These are phyloP conservation scores for Drosophila fuyamai DNA, from an alignment of 1,140 invertebrate genomes.

Conservation along the genomic window DNA sequence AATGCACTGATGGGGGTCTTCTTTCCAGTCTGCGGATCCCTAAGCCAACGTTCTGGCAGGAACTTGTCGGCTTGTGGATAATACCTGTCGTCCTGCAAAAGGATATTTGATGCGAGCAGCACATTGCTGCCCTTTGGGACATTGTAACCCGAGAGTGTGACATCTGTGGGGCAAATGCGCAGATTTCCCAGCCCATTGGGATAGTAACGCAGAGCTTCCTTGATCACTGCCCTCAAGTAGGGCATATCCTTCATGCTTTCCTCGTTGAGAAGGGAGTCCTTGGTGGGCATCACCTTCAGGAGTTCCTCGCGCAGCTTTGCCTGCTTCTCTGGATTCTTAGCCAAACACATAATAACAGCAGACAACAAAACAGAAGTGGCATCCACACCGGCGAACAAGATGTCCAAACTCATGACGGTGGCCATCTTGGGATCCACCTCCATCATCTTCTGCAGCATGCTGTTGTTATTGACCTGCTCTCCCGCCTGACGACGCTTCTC, in stretches of 20 bases:
- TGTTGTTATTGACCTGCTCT: constrained; percentile 44
- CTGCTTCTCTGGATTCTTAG: constrained; percentile 86
- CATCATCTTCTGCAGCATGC: constrained; percentile 87
- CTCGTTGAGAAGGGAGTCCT: constrained; percentile 80
- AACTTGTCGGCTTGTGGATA: constrained; percentile 89
- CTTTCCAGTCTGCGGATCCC: constrained; percentile 74
- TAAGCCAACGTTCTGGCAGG: constrained; percentile 91
- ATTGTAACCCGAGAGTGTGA: constrained; percentile 91
- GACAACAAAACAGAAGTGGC: constrained; percentile 71
- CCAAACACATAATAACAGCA: constrained; percentile 61
- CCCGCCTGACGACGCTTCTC: constrained; percentile 37
- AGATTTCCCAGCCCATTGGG: constrained; percentile 94
- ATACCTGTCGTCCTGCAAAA: constrained; percentile 78
- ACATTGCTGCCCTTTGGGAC: constrained; percentile 90
- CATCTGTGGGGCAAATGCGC: constrained; percentile 89
- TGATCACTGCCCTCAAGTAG: constrained; percentile 86
- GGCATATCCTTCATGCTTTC: constrained; percentile 79
- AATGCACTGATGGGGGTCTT: constrained; percentile 42
- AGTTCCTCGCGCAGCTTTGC: constrained; percentile 86
- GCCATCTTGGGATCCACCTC: constrained; percentile 87
- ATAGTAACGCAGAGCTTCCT: constrained; percentile 90
- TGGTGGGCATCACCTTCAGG: constrained; percentile 60
- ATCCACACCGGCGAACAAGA: constrained; percentile 91
- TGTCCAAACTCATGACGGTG: constrained; percentile 88
- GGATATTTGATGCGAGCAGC: constrained; percentile 20